Evolutionary conservation across 2,888 invertebrate genomes (phyloP).

Genomic region (Perizoma flavofasciatum): DNA sequence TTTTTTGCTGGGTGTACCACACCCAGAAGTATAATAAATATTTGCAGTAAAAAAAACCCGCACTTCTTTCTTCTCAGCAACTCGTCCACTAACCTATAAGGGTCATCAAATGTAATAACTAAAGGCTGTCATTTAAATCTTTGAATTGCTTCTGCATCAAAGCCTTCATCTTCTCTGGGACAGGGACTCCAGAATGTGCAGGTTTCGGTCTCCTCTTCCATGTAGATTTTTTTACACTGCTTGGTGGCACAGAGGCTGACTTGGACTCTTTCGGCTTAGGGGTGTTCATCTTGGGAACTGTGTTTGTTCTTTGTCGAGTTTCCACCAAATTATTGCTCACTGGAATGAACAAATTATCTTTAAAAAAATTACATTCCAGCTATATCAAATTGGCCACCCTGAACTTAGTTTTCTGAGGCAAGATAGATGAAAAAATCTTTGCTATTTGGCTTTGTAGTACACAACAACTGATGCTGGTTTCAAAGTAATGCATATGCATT

Average conservation of each 20-base stretch:
- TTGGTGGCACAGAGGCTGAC: constrained; percentile 47
- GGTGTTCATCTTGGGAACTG: constrained; percentile 57
- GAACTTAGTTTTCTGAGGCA: too few relatives aligned
- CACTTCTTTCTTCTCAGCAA: too few relatives aligned
- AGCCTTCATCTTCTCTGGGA: constrained; percentile 71
- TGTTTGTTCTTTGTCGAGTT: constrained; percentile 52
- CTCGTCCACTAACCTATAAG: too few relatives aligned
- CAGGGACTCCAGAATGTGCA: constrained; percentile 75
- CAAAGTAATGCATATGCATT: too few relatives aligned
- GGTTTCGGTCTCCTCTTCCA: constrained; percentile 67
- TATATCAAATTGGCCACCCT: too few relatives aligned
- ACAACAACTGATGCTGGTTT: too few relatives aligned
- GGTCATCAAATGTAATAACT: constrained; percentile 5
- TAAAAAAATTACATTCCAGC: background rate
- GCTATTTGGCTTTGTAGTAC: too few relatives aligned
- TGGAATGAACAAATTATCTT: constrained; percentile 39
- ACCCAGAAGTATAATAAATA: too few relatives aligned
- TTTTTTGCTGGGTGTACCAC: too few relatives aligned
- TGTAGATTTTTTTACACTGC: constrained; percentile 55
- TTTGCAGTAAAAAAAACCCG: too few relatives aligned
- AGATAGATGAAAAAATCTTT: too few relatives aligned
- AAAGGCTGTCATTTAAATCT: constrained; percentile 50
- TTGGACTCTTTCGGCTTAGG: constrained; percentile 65
- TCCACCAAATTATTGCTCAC: constrained; percentile 43
- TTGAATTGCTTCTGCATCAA: constrained; percentile 55